phyloP scores from a whole-genome alignment of 1,140 invertebrate species.

The Babylonia areolata region DNA sequence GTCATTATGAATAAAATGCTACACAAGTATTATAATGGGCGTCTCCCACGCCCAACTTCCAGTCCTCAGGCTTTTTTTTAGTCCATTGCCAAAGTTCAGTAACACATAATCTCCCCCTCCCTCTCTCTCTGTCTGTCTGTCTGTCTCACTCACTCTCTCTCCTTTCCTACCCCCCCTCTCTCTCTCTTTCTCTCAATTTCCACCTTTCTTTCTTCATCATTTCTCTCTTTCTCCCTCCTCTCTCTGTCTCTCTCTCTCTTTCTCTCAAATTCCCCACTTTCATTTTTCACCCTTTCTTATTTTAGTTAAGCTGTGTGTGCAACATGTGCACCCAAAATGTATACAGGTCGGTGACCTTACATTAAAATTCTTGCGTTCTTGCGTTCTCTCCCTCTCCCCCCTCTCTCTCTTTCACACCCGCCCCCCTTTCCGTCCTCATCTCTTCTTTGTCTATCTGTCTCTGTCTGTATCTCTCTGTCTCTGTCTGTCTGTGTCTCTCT shows the following conservation, averaged over 20 bases:
- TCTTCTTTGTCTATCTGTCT: background rate
- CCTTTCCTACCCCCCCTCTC: background rate
- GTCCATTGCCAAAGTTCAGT: too few species aligned
- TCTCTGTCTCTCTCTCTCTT: background rate
- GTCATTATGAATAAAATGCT: too few species aligned
- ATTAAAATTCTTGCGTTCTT: too few species aligned
- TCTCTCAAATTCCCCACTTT: background rate
- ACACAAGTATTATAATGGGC: too few species aligned
- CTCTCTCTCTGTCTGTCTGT: background rate
- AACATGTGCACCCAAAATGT: too few species aligned
- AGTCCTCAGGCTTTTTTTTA: too few species aligned
- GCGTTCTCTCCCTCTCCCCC: slow-evolving; percentile 1
- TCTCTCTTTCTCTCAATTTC: background rate
- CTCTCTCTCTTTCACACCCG: background rate
- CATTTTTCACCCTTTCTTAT: too few species aligned
- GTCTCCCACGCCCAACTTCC: too few species aligned
- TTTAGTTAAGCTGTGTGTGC: too few species aligned
- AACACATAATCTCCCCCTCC: background rate
- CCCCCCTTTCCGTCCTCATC: background rate
- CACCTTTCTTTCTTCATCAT: background rate
- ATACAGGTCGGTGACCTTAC: too few species aligned
- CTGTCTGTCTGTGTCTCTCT: slow-evolving; percentile 3
- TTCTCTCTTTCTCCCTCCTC: background rate
- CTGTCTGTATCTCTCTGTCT: background rate
- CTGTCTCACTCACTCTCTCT: background rate